These are phyloP conservation scores for Hypomesus transpacificus DNA, from an alignment of 2,113 vertebrate species.

Conservation along the genomic window DNA sequence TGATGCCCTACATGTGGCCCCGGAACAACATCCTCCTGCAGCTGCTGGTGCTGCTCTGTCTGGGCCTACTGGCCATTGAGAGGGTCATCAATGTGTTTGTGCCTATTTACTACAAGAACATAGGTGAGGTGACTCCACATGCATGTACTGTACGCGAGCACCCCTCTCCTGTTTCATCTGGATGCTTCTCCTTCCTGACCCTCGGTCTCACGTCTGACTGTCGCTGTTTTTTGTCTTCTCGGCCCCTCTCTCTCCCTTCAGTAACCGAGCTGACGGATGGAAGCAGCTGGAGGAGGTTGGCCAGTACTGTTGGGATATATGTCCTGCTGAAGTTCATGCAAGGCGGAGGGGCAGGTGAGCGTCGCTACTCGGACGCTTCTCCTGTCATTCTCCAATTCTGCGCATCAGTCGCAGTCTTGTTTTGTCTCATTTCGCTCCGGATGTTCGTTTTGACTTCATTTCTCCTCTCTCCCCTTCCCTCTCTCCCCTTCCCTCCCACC, in stretches of 20 bases:
- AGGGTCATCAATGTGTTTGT: conserved; percentile 89
- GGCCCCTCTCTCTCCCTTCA: conserved; percentile 48
- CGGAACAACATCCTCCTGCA: conserved; percentile 78
- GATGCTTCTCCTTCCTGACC: neutral
- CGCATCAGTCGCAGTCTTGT: neutral
- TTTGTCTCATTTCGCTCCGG: neutral
- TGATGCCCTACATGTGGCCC: conserved; percentile 92
- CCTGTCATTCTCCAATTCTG: neutral
- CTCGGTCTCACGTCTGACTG: neutral
- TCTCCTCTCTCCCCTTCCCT: neutral
- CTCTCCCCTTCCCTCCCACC: neutral
- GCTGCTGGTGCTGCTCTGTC: conserved; percentile 83
- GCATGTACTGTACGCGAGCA: neutral
- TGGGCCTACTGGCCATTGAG: conserved; percentile 83
- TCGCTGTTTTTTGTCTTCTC: neutral
- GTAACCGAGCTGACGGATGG: conserved; percentile 82
- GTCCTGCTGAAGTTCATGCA: conserved; percentile 89
- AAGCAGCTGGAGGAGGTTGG: conserved; percentile 76
- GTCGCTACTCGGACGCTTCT: neutral
- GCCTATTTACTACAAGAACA: conserved; percentile 89
- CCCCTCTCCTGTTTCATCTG: neutral
- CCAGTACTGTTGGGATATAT: conserved; percentile 80
- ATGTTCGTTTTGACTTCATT: no score
- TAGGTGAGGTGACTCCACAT: conserved; percentile 72
- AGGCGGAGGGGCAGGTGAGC: conserved; percentile 88